Evolutionary conservation across 2,888 invertebrate species (phyloP), one percentile per base, ranked within the genome.

Genomic region (Silvanus unidentatus): DNA sequence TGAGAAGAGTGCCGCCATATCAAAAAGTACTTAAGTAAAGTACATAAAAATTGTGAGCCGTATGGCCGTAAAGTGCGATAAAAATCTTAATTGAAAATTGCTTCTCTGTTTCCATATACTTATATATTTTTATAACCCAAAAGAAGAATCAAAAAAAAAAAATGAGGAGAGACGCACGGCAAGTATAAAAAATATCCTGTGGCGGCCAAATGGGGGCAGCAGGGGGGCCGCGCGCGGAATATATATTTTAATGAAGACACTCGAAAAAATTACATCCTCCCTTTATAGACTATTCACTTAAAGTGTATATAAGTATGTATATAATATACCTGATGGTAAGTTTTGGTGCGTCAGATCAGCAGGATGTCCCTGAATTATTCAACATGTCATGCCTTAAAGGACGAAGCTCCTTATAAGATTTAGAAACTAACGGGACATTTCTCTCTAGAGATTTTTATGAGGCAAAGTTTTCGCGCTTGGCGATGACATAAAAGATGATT

Each of bases 351-450:
- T 37, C 37, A 16, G 4, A 9, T 11, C 32, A 11, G 16, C 15
- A 16, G 14, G 37, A 16, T 13, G 37, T 32, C 32, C 32, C 53
- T 62, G 58, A 62, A 62, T 61, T 58, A 62, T 62, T 61, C 60
- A 62, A 47, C 57, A 55, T 61, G 60, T 60, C 62, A 61, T 61
- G 60, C 13, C 58, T 61, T 59, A 58, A 61, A 55, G 55, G 54
- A 54, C 37, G 52, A 46, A 49, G 55, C 50, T 54, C 53, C 54
- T 56, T 59, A 57, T 54, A 55, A 61, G 59, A 60, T 61, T 62
- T 59, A 56, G 53, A 59, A 60, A 57, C 57, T 54, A 54, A 57
- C 55, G 53, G 49, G 49, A 37, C 37, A 16, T 37, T 37, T 47
- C 45, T 54, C 55, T 51, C 54, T 39, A 48, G 54, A 55, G 57